Evolutionary conservation across 2,113 vertebrate species (phyloP).

Genomic region (Sinocyclocheilus anshuiensis): DNA sequence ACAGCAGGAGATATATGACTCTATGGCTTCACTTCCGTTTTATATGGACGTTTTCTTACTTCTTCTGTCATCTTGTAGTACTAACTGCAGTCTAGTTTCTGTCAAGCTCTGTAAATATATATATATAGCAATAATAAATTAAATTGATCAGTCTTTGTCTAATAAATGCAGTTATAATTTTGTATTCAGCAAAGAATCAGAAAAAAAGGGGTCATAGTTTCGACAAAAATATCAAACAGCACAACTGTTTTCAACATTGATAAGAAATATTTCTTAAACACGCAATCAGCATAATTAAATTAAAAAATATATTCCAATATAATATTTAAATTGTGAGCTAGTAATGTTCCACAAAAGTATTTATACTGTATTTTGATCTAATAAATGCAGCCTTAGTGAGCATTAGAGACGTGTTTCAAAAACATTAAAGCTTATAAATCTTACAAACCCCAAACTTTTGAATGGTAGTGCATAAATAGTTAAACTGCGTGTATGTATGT

Average conservation of each 20-base stretch:
- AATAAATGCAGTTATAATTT: too few species aligned
- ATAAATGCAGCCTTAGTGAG: too few species aligned
- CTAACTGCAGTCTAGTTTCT: too few species aligned
- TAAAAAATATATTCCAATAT: neutral
- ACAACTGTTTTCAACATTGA: neutral
- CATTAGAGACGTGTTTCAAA: too few species aligned
- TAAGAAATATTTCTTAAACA: neutral
- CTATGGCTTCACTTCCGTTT: neutral
- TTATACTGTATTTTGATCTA: too few species aligned
- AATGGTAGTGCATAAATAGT: neutral
- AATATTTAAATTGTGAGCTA: neutral
- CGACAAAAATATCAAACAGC: too few species aligned
- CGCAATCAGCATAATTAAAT: neutral
- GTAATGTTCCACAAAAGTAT: too few species aligned
- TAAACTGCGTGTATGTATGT: neutral
- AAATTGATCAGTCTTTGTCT: neutral
- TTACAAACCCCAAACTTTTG: neutral
- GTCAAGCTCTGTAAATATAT: neutral
- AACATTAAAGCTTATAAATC: too few species aligned
- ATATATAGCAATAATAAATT: neutral
- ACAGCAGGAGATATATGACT: slow-evolving; percentile 11
- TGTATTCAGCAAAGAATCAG: too few species aligned
- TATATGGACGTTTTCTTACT: slow-evolving; percentile 32
- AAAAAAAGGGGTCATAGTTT: too few species aligned
- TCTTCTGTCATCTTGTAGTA: slow-evolving; percentile 22